These are phyloP conservation scores for Bombyx mori DNA, from an alignment of 1,140 invertebrate genomes.

Conservation along the genomic window DNA sequence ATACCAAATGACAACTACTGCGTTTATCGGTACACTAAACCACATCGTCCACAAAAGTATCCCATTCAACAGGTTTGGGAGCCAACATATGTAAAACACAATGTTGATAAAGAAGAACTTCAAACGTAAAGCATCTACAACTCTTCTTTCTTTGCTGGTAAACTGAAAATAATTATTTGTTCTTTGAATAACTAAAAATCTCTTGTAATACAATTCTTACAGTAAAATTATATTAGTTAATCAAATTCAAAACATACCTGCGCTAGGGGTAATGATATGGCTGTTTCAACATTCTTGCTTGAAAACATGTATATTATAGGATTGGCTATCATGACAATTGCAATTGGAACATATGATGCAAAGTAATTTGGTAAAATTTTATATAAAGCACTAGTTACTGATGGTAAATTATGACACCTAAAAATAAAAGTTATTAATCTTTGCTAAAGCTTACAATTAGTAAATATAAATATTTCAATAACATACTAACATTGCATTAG, in stretches of 20 bases:
- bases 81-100: conserved; percentile 86
- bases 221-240: neutral
- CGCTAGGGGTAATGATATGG: conserved; percentile 73
- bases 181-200: neutral
- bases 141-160: conserved; percentile 78
- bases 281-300: conserved; percentile 75
- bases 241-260: conserved; percentile 39
- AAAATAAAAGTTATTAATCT: conserved; percentile 33
- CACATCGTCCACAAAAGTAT: conserved; percentile 83
- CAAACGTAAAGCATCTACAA: conserved; percentile 78
- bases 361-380: conserved; percentile 85
- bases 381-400: conserved; percentile 72
- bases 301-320: conserved; percentile 80
- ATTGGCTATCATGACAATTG: conserved; percentile 82
- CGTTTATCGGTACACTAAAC: conserved; percentile 78
- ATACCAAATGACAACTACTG: conserved; percentile 83
- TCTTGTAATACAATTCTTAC: neutral
- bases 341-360: conserved; percentile 81
- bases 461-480: neutral
- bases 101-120: conserved; percentile 84
- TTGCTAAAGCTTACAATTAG: no score
- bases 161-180: conserved; percentile 63
- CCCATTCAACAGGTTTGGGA: conserved; percentile 85
- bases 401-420: conserved; percentile 80
- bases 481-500: conserved; percentile 80